Percentiles rank a stretch among this genome's conserved stretches.
These are phyloP conservation scores for Cynocephalus volans DNA, from an alignment of 2,113 vertebrate species.

Conservation along the genomic window DNA sequence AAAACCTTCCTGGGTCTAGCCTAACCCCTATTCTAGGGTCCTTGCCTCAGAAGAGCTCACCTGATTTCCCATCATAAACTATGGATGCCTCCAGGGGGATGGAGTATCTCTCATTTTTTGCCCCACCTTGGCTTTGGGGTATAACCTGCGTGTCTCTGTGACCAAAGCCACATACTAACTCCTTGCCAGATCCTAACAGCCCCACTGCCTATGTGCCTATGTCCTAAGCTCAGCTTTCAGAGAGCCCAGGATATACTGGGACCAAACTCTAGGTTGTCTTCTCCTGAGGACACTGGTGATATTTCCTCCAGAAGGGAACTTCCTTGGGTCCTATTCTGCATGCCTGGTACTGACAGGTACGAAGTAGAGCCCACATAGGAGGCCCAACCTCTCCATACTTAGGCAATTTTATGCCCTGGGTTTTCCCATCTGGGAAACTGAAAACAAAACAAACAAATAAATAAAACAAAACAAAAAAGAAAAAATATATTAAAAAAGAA, in stretches of 20 bases:
- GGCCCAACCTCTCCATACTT: neutral
- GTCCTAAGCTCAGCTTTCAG: neutral
- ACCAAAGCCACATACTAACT: neutral
- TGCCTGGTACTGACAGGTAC: neutral
- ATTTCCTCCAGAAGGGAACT: neutral
- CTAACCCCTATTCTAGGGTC: neutral
- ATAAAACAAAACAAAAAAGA: too few relatives aligned
- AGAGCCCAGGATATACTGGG: neutral
- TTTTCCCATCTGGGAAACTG: neutral
- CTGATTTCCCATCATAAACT: neutral
- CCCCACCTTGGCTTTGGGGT: neutral
- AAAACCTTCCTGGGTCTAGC: neutral
- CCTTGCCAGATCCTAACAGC: neutral
- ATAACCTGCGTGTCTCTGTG: neutral
- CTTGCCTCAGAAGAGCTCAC: neutral
- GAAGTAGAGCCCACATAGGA: neutral
- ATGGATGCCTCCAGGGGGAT: accelerated
- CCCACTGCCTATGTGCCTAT: too few relatives aligned
- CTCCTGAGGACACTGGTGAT: accelerated
- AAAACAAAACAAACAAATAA: too few relatives aligned
- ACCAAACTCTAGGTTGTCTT: neutral
- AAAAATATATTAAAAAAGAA: too few relatives aligned
- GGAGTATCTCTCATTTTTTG: neutral
- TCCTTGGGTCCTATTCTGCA: neutral
- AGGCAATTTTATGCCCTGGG: neutral